Conservation (phyloP, 2,888 invertebrate genomes). For the Pseudococcus jackbeardsleyi region DNA sequence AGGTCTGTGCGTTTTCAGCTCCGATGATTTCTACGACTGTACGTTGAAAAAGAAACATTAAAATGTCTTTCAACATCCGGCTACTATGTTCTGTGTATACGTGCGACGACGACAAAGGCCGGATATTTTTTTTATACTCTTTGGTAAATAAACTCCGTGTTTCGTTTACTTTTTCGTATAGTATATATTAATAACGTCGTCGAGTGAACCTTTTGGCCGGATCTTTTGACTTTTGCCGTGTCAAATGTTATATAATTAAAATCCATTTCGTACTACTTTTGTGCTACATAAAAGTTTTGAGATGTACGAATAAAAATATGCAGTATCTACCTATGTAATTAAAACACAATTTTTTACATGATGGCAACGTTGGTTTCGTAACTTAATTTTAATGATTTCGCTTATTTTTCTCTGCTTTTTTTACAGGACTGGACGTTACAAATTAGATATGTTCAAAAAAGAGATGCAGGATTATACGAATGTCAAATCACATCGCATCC, state of each 20-base stretch:
- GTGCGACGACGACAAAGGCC: not conserved
- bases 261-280: not conserved
- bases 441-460: constrained; percentile 88
- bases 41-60: not conserved
- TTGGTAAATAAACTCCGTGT: not conserved
- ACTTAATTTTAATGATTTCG: not conserved
- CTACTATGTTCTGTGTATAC: not conserved
- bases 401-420: constrained; percentile 66
- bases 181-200: not conserved
- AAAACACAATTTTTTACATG: not conserved
- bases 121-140: constrained; percentile 1
- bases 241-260: constrained; percentile 12
- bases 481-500: constrained; percentile 94
- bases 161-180: not conserved
- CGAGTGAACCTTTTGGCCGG: not conserved
- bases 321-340: not conserved
- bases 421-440: constrained; percentile 90
- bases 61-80: constrained; percentile 37
- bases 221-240: not conserved
- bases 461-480: constrained; percentile 89
- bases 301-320: not conserved
- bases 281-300: not conserved
- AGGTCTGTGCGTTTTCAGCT: not conserved
- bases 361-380: not conserved
- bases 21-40: constrained; percentile 19